Conservation (phyloP, 1,140 invertebrate species). For the Amphibalanus amphitrite region DNA sequence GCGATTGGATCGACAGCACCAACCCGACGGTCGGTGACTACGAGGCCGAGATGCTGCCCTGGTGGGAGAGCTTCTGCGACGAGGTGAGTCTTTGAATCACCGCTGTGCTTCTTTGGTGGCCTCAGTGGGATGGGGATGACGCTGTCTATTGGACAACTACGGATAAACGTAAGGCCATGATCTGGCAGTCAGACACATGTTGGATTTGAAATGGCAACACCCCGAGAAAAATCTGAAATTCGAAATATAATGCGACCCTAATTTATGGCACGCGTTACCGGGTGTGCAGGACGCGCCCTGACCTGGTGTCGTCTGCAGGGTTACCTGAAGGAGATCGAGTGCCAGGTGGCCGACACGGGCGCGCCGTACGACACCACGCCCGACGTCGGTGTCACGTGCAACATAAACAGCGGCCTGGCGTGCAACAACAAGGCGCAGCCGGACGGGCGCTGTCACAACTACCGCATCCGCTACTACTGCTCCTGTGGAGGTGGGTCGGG, state of each 20-base stretch:
- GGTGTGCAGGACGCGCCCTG: too few relatives aligned
- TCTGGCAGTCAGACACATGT: too few relatives aligned
- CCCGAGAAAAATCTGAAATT: too few relatives aligned
- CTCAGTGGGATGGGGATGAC: too few relatives aligned
- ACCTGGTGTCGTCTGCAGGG: constrained; percentile 17
- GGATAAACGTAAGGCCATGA: too few relatives aligned
- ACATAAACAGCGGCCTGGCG: constrained; percentile 24
- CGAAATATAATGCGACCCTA: too few relatives aligned
- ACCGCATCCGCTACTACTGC: constrained; percentile 24
- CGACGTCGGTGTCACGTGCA: constrained; percentile 24
- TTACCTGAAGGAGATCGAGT: constrained; percentile 20
- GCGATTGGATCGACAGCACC: neutral
- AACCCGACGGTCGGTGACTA: neutral
- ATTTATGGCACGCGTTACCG: too few relatives aligned
- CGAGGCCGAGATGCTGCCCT: neutral
- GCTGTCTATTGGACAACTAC: too few relatives aligned
- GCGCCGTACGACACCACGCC: constrained; percentile 8
- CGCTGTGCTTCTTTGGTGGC: too few relatives aligned
- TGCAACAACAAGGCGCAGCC: constrained; percentile 25
- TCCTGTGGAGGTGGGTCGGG: constrained; percentile 39
- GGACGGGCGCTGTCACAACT: constrained; percentile 21
- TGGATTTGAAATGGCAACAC: too few relatives aligned
- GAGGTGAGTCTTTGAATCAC: constrained; percentile 13
- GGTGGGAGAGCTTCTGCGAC: constrained; percentile 18
- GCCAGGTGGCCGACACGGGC: constrained; percentile 17